phyloP scores from a whole-genome alignment of 2,888 invertebrate species.

The Phyllotreta striolata region DNA sequence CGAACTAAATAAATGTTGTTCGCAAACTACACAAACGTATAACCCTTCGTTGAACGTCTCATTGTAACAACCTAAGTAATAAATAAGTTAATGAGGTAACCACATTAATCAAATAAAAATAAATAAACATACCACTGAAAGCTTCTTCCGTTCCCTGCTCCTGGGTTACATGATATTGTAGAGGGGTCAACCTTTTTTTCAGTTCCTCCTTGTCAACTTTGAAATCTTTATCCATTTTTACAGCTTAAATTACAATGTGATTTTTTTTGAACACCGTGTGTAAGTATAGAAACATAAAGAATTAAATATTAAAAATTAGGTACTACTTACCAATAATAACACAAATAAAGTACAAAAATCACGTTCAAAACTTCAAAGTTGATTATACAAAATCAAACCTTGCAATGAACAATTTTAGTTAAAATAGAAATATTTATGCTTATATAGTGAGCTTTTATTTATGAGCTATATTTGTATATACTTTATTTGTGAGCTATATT shows the following conservation, averaged over 20 bases:
- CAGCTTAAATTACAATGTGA: conserved; percentile 17
- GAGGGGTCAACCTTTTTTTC: conserved; percentile 82
- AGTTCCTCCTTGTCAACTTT: conserved; percentile 76
- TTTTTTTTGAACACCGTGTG: no score
- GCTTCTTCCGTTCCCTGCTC: conserved; percentile 94
- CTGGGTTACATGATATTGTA: conserved; percentile 96
- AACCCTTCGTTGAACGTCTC: conserved; percentile 88
- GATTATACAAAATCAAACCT: no score
- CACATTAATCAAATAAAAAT: not conserved
- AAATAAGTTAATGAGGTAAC: not conserved
- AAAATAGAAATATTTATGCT: no score
- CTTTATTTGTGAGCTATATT: no score
- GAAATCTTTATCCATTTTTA: conserved; percentile 47
- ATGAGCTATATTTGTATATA: no score
- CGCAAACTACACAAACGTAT: conserved; percentile 92
- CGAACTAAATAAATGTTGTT: conserved; percentile 89
- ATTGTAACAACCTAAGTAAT: conserved; percentile 82
- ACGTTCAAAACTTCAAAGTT: no score
- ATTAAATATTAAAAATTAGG: no score
- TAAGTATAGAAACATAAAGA: no score
- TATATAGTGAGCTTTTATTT: no score
- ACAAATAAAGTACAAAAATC: no score
- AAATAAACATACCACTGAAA: conserved; percentile 68
- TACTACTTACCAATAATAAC: no score
- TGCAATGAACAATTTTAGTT: no score